Percentiles rank a stretch among this genome's conserved stretches.
These are phyloP conservation scores for Tachina grossa DNA, from an alignment of 2,888 invertebrate species.

Conservation along the genomic window DNA sequence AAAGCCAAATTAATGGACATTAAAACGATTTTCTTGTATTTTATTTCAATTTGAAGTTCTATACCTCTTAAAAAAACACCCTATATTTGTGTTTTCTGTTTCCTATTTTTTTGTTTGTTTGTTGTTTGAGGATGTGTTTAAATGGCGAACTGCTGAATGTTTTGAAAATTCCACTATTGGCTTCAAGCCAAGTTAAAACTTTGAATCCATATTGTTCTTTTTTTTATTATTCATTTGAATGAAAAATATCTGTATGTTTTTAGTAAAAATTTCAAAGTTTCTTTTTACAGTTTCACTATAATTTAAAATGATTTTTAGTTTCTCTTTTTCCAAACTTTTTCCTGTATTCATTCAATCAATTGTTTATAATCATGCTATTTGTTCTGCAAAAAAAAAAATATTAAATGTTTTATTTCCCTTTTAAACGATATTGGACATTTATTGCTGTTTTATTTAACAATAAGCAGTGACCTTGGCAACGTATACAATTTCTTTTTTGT, in stretches of 20 bases:
- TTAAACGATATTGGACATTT: not conserved
- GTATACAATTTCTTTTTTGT: too few relatives aligned
- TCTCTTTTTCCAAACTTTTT: not conserved
- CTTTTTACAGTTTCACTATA: too few relatives aligned
- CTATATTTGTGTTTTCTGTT: constrained; percentile 52
- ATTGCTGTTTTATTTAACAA: not conserved
- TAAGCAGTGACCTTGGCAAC: not conserved
- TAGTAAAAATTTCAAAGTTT: not conserved
- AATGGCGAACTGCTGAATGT: constrained; percentile 9
- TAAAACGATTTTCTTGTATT: too few relatives aligned
- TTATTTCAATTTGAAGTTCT: too few relatives aligned
- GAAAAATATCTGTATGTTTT: not conserved
- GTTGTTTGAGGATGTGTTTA: constrained; percentile 9
- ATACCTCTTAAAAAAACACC: too few relatives aligned
- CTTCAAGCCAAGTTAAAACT: constrained; percentile 32
- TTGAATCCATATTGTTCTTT: not conserved
- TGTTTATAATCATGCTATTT: constrained; percentile 14
- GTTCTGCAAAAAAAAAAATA: not conserved
- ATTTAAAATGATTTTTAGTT: too few relatives aligned
- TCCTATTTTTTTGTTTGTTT: constrained; percentile 6
- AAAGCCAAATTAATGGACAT: too few relatives aligned
- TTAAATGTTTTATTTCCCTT: not conserved
- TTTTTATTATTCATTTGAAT: constrained; percentile 1
- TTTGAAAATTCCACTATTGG: constrained; percentile 33
- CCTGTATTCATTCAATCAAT: constrained; percentile 11